phyloP scores from a whole-genome alignment of 2,113 vertebrate genomes.

The Seriola quinqueradiata region DNA sequence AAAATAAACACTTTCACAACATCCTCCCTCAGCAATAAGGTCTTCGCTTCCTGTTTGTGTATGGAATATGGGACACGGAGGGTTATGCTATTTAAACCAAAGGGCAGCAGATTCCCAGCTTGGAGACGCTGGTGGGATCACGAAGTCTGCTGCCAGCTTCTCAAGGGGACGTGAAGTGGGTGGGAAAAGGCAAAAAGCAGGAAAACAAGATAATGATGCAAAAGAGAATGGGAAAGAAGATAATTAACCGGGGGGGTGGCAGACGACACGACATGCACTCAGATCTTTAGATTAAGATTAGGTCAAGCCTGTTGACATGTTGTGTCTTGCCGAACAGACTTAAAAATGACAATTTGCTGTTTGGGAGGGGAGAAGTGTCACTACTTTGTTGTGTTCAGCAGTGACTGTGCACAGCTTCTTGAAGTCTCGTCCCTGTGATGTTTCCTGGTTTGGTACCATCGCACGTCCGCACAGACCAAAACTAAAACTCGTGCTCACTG shows the following conservation, averaged over 20 bases:
- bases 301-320: not conserved
- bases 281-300: not conserved
- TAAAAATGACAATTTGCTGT: not conserved
- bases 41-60: slow-evolving; percentile 83
- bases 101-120: slow-evolving; percentile 85
- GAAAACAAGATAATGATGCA: slow-evolving; percentile 55
- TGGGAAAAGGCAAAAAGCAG: slow-evolving; percentile 61
- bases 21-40: slow-evolving; percentile 75
- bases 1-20: slow-evolving; percentile 72
- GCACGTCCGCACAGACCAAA: too few species aligned
- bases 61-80: slow-evolving; percentile 73
- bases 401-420: too few species aligned
- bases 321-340: not conserved
- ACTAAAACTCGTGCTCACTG: too few species aligned
- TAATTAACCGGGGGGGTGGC: slow-evolving; percentile 12
- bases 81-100: slow-evolving; percentile 81
- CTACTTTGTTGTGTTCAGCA: too few species aligned
- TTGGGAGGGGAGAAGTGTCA: too few species aligned
- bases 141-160: slow-evolving; percentile 66
- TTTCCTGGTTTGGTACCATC: not conserved
- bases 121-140: slow-evolving; percentile 65
- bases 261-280: not conserved
- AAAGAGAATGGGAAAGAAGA: slow-evolving; percentile 19
- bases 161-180: slow-evolving; percentile 63
- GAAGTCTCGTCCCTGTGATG: not conserved